Evolutionary conservation across 2,888 invertebrate genomes (phyloP).

Genomic region (Hydriomena furcata): DNA sequence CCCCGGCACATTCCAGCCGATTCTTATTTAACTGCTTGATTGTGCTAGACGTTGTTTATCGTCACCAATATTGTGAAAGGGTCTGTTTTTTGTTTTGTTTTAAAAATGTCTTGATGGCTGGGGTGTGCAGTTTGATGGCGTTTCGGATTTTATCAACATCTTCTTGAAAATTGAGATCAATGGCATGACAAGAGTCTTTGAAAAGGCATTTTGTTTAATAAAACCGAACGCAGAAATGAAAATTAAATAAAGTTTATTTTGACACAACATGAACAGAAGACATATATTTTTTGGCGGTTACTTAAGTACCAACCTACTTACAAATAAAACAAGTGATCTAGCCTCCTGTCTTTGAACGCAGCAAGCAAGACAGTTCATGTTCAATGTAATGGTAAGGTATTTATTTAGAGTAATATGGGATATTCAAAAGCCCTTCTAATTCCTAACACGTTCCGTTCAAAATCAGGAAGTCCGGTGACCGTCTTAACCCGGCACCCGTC

Average conservation of each 20-base stretch:
- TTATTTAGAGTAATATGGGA: too few relatives aligned
- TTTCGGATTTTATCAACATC: constrained; percentile 12
- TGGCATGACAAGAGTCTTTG: not conserved
- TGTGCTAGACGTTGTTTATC: constrained; percentile 74
- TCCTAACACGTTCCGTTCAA: constrained; percentile 47
- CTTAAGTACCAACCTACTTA: too few relatives aligned
- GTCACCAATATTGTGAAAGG: constrained; percentile 66
- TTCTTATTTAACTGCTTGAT: constrained; percentile 78
- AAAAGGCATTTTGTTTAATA: too few relatives aligned
- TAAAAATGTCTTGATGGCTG: constrained; percentile 24
- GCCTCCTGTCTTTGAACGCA: too few relatives aligned
- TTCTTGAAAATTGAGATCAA: constrained; percentile 14
- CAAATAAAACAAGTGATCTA: too few relatives aligned
- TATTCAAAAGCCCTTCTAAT: constrained; percentile 27
- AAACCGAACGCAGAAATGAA: too few relatives aligned
- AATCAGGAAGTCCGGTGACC: constrained; percentile 56
- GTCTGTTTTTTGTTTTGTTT: constrained; percentile 36
- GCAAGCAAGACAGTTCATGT: too few relatives aligned
- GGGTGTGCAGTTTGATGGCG: constrained; percentile 25
- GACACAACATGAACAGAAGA: too few relatives aligned
- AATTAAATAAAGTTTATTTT: too few relatives aligned
- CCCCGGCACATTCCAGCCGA: constrained; percentile 61
- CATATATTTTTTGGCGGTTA: too few relatives aligned
- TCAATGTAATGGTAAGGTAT: too few relatives aligned
- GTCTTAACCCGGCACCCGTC: constrained; percentile 42